A percentile compares a stretch with the other conserved stretches of the same genome.
phyloP scores from a whole-genome alignment of 2,113 vertebrate genomes.

The Fregetta grallaria region DNA sequence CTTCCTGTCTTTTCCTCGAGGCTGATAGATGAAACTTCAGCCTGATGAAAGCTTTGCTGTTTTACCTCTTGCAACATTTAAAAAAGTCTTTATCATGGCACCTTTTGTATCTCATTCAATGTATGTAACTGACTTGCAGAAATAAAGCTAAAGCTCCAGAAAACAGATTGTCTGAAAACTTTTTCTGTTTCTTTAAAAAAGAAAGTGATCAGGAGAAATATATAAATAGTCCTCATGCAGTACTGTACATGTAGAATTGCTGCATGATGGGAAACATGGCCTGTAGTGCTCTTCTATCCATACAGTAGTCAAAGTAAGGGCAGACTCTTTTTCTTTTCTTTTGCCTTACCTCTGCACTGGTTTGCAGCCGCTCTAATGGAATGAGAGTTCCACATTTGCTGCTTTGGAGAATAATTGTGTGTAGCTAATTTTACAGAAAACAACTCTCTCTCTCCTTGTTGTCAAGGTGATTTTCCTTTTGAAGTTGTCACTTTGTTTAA shows the following conservation, averaged over 20 bases:
- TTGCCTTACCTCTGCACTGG: neutral
- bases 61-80: neutral
- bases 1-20: neutral
- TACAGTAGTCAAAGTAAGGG: neutral
- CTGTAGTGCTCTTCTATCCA: neutral
- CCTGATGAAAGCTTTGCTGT: neutral
- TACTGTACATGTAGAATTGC: neutral
- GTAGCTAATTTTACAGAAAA: conserved; percentile 30
- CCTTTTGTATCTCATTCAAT: neutral
- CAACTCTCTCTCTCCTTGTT: neutral
- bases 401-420: neutral
- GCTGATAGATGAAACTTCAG: neutral
- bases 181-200: neutral
- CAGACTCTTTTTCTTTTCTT: neutral
- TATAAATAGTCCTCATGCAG: neutral
- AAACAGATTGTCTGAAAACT: neutral
- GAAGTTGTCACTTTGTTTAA: conserved; percentile 3
- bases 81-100: neutral
- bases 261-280: neutral
- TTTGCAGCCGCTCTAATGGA: neutral
- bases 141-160: neutral
- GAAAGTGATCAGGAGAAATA: neutral
- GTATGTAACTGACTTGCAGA: neutral
- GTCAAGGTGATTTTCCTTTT: conserved; percentile 47
- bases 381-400: neutral